phyloP scores from a whole-genome alignment of 1,140 invertebrate genomes.

The Nephotettix cincticeps region DNA sequence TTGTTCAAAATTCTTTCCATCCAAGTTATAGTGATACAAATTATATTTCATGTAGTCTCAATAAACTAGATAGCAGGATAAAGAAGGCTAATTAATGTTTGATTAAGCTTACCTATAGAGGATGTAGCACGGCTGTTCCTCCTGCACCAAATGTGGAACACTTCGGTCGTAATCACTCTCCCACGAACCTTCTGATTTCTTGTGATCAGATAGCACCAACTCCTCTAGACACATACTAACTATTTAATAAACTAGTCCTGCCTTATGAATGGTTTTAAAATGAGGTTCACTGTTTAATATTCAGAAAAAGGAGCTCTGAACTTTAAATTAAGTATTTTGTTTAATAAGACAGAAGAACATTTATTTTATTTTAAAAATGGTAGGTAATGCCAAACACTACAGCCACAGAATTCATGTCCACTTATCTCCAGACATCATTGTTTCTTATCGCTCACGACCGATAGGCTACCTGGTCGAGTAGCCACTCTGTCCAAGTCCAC shows the following conservation, averaged over 20 bases:
- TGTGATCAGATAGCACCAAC: constrained; percentile 48
- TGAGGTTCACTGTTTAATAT: neutral
- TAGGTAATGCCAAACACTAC: no score
- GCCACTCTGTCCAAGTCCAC: no score
- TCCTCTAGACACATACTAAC: neutral
- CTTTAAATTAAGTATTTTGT: neutral
- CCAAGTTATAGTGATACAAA: neutral
- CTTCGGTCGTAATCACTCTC: constrained; percentile 85
- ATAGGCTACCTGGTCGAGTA: no score
- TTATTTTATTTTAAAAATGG: neutral
- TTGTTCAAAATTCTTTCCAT: neutral
- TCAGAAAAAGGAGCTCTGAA: neutral
- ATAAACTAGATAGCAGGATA: no score
- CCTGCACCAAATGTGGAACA: constrained; percentile 73
- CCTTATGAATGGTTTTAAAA: neutral
- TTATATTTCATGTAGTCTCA: neutral
- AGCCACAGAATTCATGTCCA: no score
- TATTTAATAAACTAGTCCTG: neutral
- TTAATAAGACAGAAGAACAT: neutral
- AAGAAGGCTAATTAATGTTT: no score
- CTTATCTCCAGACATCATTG: no score
- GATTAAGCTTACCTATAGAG: constrained; percentile 79
- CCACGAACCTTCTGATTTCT: constrained; percentile 73
- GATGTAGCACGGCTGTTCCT: constrained; percentile 91
- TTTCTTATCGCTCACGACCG: no score